Conservation (phyloP, 2,113 vertebrate species). For the Sapajus apella region DNA sequence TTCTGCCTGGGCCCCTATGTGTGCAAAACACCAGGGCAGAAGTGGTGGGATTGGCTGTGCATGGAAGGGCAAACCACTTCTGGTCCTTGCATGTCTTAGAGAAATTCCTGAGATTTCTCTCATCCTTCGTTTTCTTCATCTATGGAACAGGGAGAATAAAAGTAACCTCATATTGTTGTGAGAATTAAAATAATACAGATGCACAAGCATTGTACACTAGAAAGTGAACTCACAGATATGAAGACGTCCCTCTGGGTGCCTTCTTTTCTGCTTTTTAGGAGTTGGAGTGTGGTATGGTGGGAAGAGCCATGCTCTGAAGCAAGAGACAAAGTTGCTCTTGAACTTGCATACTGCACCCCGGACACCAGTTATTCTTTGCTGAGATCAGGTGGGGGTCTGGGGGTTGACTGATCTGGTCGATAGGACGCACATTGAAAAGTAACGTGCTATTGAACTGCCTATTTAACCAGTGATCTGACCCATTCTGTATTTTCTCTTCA, state of each 20-base stretch:
- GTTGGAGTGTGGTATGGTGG: not conserved
- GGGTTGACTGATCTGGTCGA: not conserved
- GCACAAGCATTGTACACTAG: rapidly evolving
- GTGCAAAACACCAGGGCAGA: not conserved
- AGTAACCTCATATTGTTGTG: not conserved
- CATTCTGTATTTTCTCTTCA: not conserved
- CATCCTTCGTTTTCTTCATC: not conserved
- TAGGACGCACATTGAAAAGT: not conserved
- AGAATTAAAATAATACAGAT: not conserved
- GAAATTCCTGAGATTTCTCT: not conserved
- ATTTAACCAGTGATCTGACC: not conserved
- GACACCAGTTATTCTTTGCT: not conserved
- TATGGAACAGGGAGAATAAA: not conserved
- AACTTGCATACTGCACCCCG: not conserved
- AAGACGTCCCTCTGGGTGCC: not conserved
- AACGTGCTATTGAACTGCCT: not conserved
- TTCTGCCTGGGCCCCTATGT: not conserved
- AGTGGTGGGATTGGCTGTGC: not conserved
- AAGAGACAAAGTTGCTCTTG: not conserved
- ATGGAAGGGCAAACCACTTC: not conserved
- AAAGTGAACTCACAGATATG: too few species aligned
- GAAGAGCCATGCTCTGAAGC: not conserved
- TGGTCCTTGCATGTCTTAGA: not conserved
- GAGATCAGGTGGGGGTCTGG: not conserved
- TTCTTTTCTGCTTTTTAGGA: not conserved